Evolutionary conservation across 2,888 invertebrate genomes (phyloP).

Genomic region (Hedychridium roseum): DNA sequence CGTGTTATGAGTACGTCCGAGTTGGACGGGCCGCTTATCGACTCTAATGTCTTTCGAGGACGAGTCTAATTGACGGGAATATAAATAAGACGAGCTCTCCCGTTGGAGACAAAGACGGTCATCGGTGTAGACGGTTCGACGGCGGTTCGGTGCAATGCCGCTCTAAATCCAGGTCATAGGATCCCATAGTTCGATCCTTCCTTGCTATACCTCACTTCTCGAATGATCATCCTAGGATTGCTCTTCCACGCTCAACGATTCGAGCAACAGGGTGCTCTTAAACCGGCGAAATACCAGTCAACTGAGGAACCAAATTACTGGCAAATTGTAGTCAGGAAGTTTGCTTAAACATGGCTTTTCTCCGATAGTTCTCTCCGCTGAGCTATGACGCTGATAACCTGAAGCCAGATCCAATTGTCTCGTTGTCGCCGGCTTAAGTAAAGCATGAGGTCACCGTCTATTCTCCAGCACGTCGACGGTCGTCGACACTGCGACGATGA

Average conservation of each 20-base stretch:
- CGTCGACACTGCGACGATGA: no score
- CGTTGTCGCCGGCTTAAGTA: slow-evolving; percentile 48
- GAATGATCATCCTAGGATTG: background rate
- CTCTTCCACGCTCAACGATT: background rate
- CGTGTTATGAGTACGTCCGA: slow-evolving; percentile 19
- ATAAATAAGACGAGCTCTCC: slow-evolving; percentile 42
- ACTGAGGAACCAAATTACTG: no score
- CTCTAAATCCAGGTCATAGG: slow-evolving; percentile 1
- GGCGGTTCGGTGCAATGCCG: slow-evolving; percentile 7
- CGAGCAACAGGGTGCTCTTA: no score
- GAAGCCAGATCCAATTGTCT: slow-evolving; percentile 47
- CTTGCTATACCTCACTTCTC: background rate
- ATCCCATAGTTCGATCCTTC: background rate
- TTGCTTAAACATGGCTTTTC: no score
- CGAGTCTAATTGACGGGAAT: slow-evolving; percentile 48
- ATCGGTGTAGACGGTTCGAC: slow-evolving; percentile 30
- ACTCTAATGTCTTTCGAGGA: slow-evolving; percentile 51
- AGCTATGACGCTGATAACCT: slow-evolving; percentile 36
- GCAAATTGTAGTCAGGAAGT: no score
- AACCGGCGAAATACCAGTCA: no score
- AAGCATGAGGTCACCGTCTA: slow-evolving; percentile 57
- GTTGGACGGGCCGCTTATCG: slow-evolving; percentile 37
- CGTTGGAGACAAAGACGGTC: slow-evolving; percentile 26
- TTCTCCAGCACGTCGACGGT: slow-evolving; percentile 42
- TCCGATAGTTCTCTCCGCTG: slow-evolving; percentile 28